A percentile compares a stretch with the other conserved stretches of the same genome.
phyloP scores from a whole-genome alignment of 2,888 invertebrate genomes.

The Sesia bembeciformis region DNA sequence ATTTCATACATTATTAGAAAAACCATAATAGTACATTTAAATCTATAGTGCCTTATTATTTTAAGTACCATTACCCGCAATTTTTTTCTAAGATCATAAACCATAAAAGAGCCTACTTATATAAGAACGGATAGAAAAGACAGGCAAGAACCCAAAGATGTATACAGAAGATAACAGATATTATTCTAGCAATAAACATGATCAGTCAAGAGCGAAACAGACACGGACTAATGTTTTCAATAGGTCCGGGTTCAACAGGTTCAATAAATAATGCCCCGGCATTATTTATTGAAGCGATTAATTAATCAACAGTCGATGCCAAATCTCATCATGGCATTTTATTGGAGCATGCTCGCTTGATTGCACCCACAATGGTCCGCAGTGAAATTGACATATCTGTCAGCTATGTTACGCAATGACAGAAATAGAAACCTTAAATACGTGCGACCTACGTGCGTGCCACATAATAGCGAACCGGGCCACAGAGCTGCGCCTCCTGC shows the following conservation, averaged over 20 bases:
- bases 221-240: too few species aligned
- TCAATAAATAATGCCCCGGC: too few species aligned
- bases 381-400: slow-evolving; percentile 30
- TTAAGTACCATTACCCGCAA: too few species aligned
- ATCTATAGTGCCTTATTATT: too few species aligned
- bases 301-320: neutral
- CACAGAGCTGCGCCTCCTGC: slow-evolving; percentile 3
- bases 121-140: too few species aligned
- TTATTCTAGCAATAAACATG: too few species aligned
- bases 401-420: slow-evolving; percentile 24
- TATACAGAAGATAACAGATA: too few species aligned
- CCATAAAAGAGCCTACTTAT: too few species aligned
- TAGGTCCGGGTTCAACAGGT: too few species aligned
- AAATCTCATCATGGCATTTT: neutral
- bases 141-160: too few species aligned
- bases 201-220: too few species aligned
- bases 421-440: slow-evolving; percentile 37
- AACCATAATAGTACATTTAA: neutral
- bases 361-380: slow-evolving; percentile 6
- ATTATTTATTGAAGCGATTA: neutral
- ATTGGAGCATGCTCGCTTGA: neutral
- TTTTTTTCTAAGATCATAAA: too few species aligned
- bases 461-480: slow-evolving; percentile 10
- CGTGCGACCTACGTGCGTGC: slow-evolving; percentile 25
- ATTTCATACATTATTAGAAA: neutral